Conservation (phyloP, 2,797 vertebrate species). For the Lepilemur ruficaudatus region DNA sequence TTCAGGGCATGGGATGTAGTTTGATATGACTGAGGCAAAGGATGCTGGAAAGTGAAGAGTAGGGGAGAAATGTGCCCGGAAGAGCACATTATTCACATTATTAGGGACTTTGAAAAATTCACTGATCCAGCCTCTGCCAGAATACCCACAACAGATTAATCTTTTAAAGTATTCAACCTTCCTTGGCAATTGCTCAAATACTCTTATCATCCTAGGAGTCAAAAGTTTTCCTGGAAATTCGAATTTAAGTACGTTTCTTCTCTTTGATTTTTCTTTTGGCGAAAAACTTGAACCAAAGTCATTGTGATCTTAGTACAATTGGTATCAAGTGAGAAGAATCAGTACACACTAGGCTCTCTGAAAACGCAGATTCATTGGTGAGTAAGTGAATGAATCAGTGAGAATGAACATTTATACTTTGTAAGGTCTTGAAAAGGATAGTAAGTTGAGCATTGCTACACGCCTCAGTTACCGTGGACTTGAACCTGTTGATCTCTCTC, state of each 20-base stretch:
- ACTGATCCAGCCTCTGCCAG: neutral
- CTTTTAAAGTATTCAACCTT: neutral
- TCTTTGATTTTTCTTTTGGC: slow-evolving; percentile 1
- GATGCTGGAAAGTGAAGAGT: neutral
- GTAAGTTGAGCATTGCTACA: neutral
- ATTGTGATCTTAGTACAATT: neutral
- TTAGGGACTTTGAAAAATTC: neutral
- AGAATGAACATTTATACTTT: neutral
- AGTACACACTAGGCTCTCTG: neutral
- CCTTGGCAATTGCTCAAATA: neutral
- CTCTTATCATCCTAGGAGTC: neutral
- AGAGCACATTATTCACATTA: neutral
- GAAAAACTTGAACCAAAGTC: neutral
- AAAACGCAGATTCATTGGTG: neutral
- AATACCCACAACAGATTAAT: neutral
- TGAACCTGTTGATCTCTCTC: neutral
- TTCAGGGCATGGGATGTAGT: neutral
- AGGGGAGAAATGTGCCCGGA: neutral
- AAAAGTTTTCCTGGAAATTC: neutral
- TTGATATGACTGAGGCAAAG: neutral
- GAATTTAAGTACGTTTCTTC: neutral
- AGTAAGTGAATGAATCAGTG: neutral
- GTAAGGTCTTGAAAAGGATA: neutral
- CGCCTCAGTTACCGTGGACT: neutral
- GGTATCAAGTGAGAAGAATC: neutral